These are phyloP conservation scores for Brachypterus glaber DNA, from an alignment of 2,888 invertebrate genomes.

Conservation along the genomic window DNA sequence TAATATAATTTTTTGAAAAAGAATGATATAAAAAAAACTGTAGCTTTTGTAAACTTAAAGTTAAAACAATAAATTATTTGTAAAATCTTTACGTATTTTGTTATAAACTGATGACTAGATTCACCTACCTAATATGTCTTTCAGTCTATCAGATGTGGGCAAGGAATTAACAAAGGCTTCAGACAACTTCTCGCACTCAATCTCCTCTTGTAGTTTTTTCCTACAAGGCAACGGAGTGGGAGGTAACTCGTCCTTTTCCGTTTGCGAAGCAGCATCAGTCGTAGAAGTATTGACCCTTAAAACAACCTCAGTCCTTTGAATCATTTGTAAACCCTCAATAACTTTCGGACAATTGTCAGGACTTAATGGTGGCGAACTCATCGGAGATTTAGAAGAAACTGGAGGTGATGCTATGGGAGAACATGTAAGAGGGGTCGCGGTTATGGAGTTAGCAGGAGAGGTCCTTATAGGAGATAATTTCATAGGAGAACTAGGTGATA, in stretches of 20 bases:
- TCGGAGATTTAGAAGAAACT: conserved; percentile 25
- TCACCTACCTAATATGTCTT: conserved; percentile 53
- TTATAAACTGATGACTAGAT: too few species aligned
- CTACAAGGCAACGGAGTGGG: conserved; percentile 44
- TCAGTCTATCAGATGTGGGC: conserved; percentile 54
- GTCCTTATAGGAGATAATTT: conserved; percentile 29
- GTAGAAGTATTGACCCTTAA: conserved; percentile 53
- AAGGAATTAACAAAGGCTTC: conserved; percentile 54
- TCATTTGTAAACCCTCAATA: conserved; percentile 46
- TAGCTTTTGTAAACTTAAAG: too few species aligned
- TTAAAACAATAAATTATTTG: too few species aligned
- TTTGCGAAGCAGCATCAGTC: conserved; percentile 47
- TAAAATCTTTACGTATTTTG: too few species aligned
- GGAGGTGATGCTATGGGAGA: conserved; percentile 32
- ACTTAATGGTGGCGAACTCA: conserved; percentile 32
- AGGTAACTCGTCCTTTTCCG: conserved; percentile 37
- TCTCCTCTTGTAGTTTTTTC: conserved; percentile 61
- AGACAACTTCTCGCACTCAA: conserved; percentile 66
- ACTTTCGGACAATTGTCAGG: conserved; percentile 33
- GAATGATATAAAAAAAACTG: too few species aligned
- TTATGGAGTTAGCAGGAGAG: conserved; percentile 28
- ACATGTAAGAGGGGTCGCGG: conserved; percentile 19
- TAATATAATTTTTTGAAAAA: too few species aligned
- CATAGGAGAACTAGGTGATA: conserved; percentile 34
- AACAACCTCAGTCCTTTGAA: conserved; percentile 55